A percentile compares a stretch with the other conserved stretches of the same genome.
Conservation (phyloP, 2,797 vertebrate genomes). For the Simalia tracyae region DNA sequence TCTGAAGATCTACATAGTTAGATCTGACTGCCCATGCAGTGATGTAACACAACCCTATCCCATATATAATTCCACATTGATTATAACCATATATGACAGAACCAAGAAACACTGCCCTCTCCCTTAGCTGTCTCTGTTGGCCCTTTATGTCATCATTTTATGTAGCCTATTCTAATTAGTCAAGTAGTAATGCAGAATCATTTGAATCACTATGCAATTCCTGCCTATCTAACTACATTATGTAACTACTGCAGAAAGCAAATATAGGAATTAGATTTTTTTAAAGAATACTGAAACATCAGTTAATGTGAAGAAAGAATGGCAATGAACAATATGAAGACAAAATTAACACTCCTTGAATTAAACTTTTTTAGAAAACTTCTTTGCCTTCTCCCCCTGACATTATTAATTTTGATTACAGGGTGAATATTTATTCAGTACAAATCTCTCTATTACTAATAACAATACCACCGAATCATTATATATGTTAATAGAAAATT, state of each 20-base stretch:
- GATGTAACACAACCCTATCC: background rate
- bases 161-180: background rate
- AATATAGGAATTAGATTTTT: background rate
- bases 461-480: background rate
- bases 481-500: background rate
- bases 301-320: background rate
- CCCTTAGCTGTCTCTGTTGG: background rate
- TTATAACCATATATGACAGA: background rate
- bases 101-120: background rate
- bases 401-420: background rate
- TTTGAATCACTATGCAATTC: background rate
- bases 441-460: background rate
- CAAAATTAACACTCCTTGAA: background rate
- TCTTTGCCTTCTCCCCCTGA: background rate
- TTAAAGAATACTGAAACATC: background rate
- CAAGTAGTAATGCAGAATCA: background rate
- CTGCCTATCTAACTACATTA: background rate
- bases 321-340: background rate
- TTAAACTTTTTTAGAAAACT: background rate
- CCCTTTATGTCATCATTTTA: background rate
- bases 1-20: background rate
- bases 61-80: background rate
- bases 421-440: background rate
- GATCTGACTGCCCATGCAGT: background rate
- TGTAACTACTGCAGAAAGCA: background rate